Base-by-base conservation (phyloP, 2,888 invertebrate genomes). In the Mechanitis mazaeus region DNA sequence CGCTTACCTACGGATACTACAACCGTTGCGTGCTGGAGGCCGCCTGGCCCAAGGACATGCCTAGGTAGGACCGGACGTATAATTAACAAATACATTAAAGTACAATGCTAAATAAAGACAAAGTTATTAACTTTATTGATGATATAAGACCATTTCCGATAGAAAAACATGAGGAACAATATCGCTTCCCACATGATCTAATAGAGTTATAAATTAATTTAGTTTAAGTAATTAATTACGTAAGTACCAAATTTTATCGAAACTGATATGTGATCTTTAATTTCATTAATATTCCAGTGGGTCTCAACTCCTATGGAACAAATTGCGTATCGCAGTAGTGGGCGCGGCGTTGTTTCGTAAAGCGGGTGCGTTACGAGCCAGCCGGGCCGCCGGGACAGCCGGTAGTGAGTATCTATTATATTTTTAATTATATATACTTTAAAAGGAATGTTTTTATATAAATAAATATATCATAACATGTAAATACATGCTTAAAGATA, bases 1-100 rank as follows among this genome's bases (percentile, higher is more conserved):
- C 99, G 9, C 93, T 99, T 58, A 99, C 99, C 0, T 99, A 99
- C 76, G 99, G 99, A 9, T 93, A 94, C 72, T 94, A 93, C 73
- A 94, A 94, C 79, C 90, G 94, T 54, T 94, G 94, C 72, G 98
- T 99, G 50, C 91, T 99, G 61, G 98, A 98, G 85, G 97, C 98
- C 5, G 95, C 96, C 71, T 98, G 98, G 98, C 97, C 98, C 0
- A 93, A 95, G 50, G 94, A 95, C 70, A 93, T 93, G 91, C 93
- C 93, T 69, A 94, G 92, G 78, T 87, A 83, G 20, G 20, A 20
- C 20, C 20, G 1, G 20, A 20, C 1, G 1, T 20, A 20, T 20
- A 20, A 55, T 45, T 28, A 38, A 45, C 2, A 2, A 31, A 35
- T 11, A 53, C 47, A 33, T 9, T 33, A n/a, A 6, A 42, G 3